These are phyloP conservation scores for Sitta carolinensis DNA, from an alignment of 2,797 vertebrate species.

Conservation along the genomic window DNA sequence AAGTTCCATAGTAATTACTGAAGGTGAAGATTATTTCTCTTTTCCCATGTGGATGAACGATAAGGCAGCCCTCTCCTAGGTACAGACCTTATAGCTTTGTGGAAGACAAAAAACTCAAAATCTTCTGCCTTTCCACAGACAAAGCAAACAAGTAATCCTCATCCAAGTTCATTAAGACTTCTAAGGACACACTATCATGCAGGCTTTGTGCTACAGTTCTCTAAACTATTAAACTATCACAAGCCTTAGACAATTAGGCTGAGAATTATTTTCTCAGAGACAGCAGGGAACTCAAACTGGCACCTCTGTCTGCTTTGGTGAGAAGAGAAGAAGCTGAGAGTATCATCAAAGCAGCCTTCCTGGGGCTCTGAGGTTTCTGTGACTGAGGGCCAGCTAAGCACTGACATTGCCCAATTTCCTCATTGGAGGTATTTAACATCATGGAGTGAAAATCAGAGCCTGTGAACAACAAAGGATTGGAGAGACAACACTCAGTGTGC, in stretches of 20 bases:
- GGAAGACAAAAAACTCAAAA: not conserved
- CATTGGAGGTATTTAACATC: slow-evolving; percentile 4
- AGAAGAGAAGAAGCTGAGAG: not conserved
- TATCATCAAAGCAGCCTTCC: not conserved
- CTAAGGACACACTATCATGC: not conserved
- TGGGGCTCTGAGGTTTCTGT: not conserved
- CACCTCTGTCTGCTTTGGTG: not conserved
- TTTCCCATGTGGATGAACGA: not conserved
- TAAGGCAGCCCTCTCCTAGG: not conserved
- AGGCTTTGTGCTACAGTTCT: not conserved
- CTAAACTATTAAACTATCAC: not conserved
- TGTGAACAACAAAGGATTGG: slow-evolving; percentile 45
- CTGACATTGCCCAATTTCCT: slow-evolving; percentile 16
- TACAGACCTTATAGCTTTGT: not conserved
- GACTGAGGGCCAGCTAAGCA: not conserved
- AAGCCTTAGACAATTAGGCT: not conserved
- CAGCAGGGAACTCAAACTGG: not conserved
- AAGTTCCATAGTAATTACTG: not conserved
- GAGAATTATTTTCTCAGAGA: not conserved
- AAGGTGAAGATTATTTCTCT: not conserved
- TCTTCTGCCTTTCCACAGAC: not conserved
- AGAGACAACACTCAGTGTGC: slow-evolving; percentile 17
- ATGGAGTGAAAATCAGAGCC: slow-evolving; percentile 1
- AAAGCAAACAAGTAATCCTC: not conserved
- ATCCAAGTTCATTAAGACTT: not conserved